phyloP scores from a whole-genome alignment of 2,113 vertebrate genomes.

The Microcebus tavaratra region DNA sequence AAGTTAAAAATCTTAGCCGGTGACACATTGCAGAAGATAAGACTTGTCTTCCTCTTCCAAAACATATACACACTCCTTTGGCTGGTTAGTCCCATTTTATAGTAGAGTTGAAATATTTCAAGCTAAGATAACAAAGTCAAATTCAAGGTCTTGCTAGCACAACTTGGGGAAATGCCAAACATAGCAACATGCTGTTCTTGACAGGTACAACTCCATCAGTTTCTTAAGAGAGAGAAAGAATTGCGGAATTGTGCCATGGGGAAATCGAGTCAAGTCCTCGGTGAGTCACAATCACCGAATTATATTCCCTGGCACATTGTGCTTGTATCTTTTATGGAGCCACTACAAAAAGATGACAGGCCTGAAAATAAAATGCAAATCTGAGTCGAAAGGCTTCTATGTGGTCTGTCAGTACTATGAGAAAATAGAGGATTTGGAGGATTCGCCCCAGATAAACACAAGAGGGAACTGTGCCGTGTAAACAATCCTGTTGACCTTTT shows the following conservation, averaged over 20 bases:
- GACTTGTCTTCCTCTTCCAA: background rate
- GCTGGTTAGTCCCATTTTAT: background rate
- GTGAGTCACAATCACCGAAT: background rate
- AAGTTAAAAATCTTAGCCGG: constrained; percentile 52
- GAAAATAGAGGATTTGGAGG: background rate
- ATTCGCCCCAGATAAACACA: background rate
- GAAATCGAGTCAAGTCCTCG: background rate
- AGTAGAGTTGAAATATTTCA: constrained; percentile 59
- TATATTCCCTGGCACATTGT: background rate
- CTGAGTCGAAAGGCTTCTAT: background rate
- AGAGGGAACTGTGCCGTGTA: background rate
- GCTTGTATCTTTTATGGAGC: constrained; percentile 8
- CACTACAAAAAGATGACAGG: background rate
- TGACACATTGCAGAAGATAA: constrained; percentile 46
- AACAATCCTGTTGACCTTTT: background rate
- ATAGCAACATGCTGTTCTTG: constrained; percentile 4
- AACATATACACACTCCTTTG: background rate
- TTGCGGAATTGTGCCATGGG: background rate
- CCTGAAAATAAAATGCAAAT: constrained; percentile 37
- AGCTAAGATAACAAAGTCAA: constrained; percentile 64
- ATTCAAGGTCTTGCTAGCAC: constrained; percentile 55
- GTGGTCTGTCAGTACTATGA: background rate
- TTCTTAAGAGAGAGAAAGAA: constrained; percentile 48
- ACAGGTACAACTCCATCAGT: constrained; percentile 51
- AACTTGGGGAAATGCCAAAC: constrained; percentile 63